Conservation (phyloP, 1,140 invertebrate genomes). For the Pygmarrhopalites habei region DNA sequence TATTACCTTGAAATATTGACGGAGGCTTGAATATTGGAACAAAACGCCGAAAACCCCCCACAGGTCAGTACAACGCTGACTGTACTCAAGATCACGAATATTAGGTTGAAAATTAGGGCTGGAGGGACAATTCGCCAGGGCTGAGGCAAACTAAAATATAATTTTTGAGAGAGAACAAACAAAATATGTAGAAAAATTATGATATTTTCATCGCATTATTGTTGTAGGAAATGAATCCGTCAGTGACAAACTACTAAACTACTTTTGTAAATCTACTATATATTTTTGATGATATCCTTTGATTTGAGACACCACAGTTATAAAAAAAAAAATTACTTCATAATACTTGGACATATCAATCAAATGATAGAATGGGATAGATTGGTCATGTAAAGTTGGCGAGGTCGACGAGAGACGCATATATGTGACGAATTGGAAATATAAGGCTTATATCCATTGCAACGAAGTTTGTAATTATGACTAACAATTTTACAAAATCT, state of each 20-base stretch:
- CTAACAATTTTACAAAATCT: too few species aligned
- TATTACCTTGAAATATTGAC: slow-evolving; percentile 27
- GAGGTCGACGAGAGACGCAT: too few species aligned
- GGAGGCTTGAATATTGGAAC: slow-evolving; percentile 21
- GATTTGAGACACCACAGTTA: too few species aligned
- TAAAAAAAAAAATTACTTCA: too few species aligned
- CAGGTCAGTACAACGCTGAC: slow-evolving; percentile 30
- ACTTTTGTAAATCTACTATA: background rate
- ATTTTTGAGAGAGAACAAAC: too few species aligned
- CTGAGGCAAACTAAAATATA: slow-evolving; percentile 32
- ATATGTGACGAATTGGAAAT: too few species aligned
- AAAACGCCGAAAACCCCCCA: slow-evolving; percentile 35
- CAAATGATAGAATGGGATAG: too few species aligned
- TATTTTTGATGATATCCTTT: background rate
- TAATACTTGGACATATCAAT: too few species aligned
- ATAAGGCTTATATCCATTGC: too few species aligned
- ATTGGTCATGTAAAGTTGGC: too few species aligned
- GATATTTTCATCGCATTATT: background rate
- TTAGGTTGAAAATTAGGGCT: slow-evolving; percentile 36
- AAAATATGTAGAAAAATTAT: background rate
- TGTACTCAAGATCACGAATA: slow-evolving; percentile 32
- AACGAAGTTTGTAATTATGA: too few species aligned
- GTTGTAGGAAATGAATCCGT: background rate
- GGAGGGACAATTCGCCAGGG: slow-evolving; percentile 39
- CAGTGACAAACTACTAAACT: background rate